These are phyloP conservation scores for Megastigmus dorsalis DNA, from an alignment of 2,888 invertebrate genomes.

Conservation along the genomic window DNA sequence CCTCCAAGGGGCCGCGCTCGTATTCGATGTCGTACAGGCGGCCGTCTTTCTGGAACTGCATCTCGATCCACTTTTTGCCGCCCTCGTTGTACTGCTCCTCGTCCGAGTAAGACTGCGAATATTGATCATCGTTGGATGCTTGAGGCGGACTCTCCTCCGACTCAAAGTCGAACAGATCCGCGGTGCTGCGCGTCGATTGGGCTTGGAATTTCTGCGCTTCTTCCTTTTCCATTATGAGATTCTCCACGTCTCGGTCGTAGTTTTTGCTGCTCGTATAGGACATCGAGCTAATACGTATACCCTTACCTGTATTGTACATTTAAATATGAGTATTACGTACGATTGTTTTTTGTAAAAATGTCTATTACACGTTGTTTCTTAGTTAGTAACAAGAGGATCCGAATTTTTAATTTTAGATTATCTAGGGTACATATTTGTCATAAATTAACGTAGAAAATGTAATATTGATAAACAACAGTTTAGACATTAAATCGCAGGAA, in stretches of 20 bases:
- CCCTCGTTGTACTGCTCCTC: slow-evolving; percentile 79
- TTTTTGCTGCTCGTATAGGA: slow-evolving; percentile 76
- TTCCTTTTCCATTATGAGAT: slow-evolving; percentile 65
- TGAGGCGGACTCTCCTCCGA: slow-evolving; percentile 72
- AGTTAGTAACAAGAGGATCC: too few relatives aligned
- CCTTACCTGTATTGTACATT: slow-evolving; percentile 78
- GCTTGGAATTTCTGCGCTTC: slow-evolving; percentile 53
- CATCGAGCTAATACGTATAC: slow-evolving; percentile 80
- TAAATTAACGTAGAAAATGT: too few relatives aligned
- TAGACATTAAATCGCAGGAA: too few relatives aligned
- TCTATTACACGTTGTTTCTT: too few relatives aligned
- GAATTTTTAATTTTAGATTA: too few relatives aligned
- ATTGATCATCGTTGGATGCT: slow-evolving; percentile 70
- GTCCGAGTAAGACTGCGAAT: slow-evolving; percentile 70
- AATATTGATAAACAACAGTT: too few relatives aligned
- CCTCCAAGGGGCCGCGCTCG: slow-evolving; percentile 89
- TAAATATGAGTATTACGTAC: too few relatives aligned
- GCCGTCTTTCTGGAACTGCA: slow-evolving; percentile 88
- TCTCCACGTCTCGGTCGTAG: slow-evolving; percentile 78
- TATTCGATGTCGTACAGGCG: slow-evolving; percentile 85
- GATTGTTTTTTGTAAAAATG: too few relatives aligned
- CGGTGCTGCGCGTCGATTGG: slow-evolving; percentile 50
- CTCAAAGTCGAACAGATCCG: slow-evolving; percentile 71
- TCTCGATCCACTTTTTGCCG: slow-evolving; percentile 91
- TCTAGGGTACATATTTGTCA: too few relatives aligned